Conservation (phyloP, 2,113 vertebrate species). For the Verasper variegatus region DNA sequence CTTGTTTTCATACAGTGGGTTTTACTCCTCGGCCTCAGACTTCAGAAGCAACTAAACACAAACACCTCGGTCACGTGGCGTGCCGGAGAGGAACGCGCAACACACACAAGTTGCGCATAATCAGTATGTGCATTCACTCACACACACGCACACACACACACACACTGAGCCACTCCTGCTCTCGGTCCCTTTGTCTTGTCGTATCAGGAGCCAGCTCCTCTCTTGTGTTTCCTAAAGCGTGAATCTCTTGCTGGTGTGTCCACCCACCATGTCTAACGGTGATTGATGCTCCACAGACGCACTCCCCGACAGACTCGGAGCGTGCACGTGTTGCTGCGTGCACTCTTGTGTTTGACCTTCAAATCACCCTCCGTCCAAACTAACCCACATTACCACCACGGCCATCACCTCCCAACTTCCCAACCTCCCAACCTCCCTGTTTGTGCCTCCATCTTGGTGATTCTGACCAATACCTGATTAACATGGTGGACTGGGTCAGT, state of each 20-base stretch:
- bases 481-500: conserved; percentile 52
- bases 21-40: conserved; percentile 10
- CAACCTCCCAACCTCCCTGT: conserved; percentile 11
- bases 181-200: conserved; percentile 50
- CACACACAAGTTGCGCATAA: conserved; percentile 6
- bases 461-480: conserved; percentile 52
- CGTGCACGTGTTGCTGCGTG: not conserved
- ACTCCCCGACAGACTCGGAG: conserved; percentile 19
- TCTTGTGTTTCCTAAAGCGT: conserved; percentile 60
- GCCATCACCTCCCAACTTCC: conserved; percentile 15
- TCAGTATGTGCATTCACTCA: conserved; percentile 11
- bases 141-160: conserved; percentile 5
- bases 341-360: conserved; percentile 71
- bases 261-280: conserved; percentile 73
- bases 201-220: conserved; percentile 51
- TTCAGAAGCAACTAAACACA: conserved; percentile 36
- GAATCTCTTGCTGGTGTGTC: conserved; percentile 64
- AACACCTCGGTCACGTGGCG: conserved; percentile 34
- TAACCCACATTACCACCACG: not conserved
- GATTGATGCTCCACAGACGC: conserved; percentile 68
- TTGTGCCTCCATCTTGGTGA: conserved; percentile 26
- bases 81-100: conserved; percentile 19
- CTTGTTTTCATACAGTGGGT: not conserved
- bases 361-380: conserved; percentile 56
- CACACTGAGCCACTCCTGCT: conserved; percentile 6